Evolutionary conservation across 1,140 invertebrate genomes (phyloP), one percentile per base, ranked within the genome.

Genomic region (Brachionus asplanchnoidis): DNA sequence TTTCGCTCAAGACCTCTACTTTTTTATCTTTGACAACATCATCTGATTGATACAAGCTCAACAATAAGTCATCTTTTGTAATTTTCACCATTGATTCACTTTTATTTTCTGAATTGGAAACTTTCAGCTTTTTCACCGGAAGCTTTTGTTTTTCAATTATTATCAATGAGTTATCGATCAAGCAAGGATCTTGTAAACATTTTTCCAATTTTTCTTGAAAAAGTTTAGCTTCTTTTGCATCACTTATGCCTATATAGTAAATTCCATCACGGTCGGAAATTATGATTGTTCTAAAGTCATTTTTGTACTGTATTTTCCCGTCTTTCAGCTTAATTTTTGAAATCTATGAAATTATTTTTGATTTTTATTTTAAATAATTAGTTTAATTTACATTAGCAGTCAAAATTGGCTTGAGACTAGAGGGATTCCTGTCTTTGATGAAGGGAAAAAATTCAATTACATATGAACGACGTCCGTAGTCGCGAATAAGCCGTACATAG

Each of bases 361-460:
- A 3, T 14, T 14, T 12, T 2, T 46, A 42, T 36, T 14, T 28
- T 2, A 6, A 68, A 68, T 68, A 4, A 68, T 11, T 28, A 32
- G 9, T 12, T 17, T 0, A 42, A 42, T 17, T 3, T 50, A 77
- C 40, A 46, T 77, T 77, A 14, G 50, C 12, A 14, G 20, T 2
- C 8, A 77, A 26, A 12, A 11, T 50, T 28, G 73, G 42, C 12
- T 75, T 75, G 5, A 42, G 70, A n/a, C 8, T 20, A 75, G 32
- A 17, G 1, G 36, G 70, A 17, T 42, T 20, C 42, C 28, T 77
- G 11, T 50, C 44, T 20, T 77, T 50, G 12, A 26, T 77, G 23
- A 26, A 77, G 7, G 42, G 20, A 36, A 82, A 82, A 60, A 82
- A 68, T 68, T 82, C 79, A 28, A 82, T 20, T 8, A 82, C 32